A percentile compares a stretch with the other conserved stretches of the same genome.
These are phyloP conservation scores for Zaprionus ghesquierei DNA, from an alignment of 1,140 invertebrate genomes.

Conservation along the genomic window DNA sequence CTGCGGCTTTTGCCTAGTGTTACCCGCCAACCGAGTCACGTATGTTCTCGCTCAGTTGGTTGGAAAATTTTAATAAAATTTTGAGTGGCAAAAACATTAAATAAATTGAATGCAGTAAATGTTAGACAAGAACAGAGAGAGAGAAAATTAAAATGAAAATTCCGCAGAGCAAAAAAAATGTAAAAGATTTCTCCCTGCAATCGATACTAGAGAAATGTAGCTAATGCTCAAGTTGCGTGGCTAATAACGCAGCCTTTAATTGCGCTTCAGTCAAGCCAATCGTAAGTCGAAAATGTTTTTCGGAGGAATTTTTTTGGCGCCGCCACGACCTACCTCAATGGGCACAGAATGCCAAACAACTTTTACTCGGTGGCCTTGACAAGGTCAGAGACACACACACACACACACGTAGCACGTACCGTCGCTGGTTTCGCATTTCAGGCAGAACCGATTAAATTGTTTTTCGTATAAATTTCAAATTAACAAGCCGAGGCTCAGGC, in stretches of 20 bases:
- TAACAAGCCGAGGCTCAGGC: constrained; percentile 68
- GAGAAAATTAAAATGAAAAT: background rate
- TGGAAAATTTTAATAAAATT: constrained; percentile 4
- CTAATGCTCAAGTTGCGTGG: background rate
- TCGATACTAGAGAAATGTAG: background rate
- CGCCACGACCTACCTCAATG: constrained; percentile 25
- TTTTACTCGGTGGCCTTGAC: constrained; percentile 29
- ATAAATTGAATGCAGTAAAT: background rate
- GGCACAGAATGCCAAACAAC: constrained; percentile 18
- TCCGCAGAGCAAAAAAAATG: background rate
- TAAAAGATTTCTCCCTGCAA: background rate
- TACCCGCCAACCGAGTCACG: background rate
- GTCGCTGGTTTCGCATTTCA: constrained; percentile 21
- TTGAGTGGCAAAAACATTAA: background rate
- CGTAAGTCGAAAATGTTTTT: background rate
- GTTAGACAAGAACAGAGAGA: background rate
- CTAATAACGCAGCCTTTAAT: background rate
- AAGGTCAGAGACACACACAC: constrained; percentile 48
- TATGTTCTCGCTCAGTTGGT: background rate
- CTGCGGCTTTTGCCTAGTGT: constrained; percentile 5
- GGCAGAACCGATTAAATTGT: constrained; percentile 65
- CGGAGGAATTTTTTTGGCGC: background rate
- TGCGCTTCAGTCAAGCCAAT: background rate
- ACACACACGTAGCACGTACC: background rate
- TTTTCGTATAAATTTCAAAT: constrained; percentile 80